phyloP scores from a whole-genome alignment of 2,888 invertebrate genomes.

The Tricholauxania praeusta region DNA sequence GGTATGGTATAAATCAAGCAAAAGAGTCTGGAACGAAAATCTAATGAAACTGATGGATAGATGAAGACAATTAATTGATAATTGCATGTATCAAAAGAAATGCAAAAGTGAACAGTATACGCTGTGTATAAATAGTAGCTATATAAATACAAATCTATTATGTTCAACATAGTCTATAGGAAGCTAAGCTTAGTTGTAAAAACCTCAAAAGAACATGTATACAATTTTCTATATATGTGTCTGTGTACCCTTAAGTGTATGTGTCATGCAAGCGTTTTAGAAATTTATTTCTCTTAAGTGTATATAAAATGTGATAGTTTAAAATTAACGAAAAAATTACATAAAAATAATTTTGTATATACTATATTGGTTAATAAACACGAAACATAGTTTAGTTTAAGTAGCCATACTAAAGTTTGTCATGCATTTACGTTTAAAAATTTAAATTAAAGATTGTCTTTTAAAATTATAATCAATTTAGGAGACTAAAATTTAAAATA shows the following conservation, averaged over 20 bases:
- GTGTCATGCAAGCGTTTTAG: background rate
- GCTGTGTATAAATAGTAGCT: constrained; percentile 16
- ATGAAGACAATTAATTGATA: background rate
- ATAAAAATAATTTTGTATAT: constrained; percentile 16
- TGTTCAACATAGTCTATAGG: too few species aligned
- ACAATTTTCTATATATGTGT: background rate
- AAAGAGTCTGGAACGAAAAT: too few species aligned
- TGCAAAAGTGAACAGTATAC: background rate
- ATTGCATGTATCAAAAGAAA: background rate
- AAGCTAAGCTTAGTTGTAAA: too few species aligned
- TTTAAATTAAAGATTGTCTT: constrained; percentile 36
- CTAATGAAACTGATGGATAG: constrained; percentile 41
- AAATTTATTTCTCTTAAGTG: constrained; percentile 41
- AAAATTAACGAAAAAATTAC: constrained; percentile 47
- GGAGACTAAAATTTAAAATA: background rate
- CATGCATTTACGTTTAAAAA: constrained; percentile 57
- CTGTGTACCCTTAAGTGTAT: too few species aligned
- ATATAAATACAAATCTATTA: background rate
- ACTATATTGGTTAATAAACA: constrained; percentile 15
- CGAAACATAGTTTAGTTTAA: constrained; percentile 29
- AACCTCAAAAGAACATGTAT: background rate
- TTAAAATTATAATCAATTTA: constrained; percentile 25
- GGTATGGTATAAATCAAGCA: constrained; percentile 76
- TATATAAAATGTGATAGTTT: constrained; percentile 55
- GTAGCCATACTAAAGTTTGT: constrained; percentile 52